phyloP scores from a whole-genome alignment of 2,113 vertebrate genomes.

The Epinephelus lanceolatus region DNA sequence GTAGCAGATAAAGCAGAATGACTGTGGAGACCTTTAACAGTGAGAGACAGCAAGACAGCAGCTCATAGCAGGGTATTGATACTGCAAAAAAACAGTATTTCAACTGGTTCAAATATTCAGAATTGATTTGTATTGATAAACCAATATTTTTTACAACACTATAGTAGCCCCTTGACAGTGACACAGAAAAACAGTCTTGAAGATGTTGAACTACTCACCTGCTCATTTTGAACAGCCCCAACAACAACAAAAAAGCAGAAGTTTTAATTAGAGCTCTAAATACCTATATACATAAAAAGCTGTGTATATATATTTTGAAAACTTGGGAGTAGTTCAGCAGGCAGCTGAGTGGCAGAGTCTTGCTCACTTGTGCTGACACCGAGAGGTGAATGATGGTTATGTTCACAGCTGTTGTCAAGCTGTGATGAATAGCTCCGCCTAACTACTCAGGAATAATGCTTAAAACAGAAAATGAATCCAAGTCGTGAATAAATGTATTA shows the following conservation, averaged over 20 bases:
- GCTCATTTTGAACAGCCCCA: not conserved
- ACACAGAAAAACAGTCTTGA: not conserved
- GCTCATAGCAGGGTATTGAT: too few species aligned
- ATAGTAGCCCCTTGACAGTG: not conserved
- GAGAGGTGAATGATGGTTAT: conserved; percentile 59
- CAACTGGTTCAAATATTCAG: too few species aligned
- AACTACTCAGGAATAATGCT: conserved; percentile 74
- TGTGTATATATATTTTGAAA: not conserved
- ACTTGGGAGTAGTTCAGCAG: not conserved
- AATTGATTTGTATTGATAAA: too few species aligned
- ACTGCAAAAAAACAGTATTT: too few species aligned
- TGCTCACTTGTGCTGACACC: conserved; percentile 46
- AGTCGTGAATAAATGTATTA: conserved; percentile 81
- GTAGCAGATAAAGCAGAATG: too few species aligned
- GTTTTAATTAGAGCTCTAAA: conserved; percentile 13
- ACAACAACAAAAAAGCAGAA: not conserved
- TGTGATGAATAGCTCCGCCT: conserved; percentile 77
- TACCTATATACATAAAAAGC: not conserved
- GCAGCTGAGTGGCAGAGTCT: conserved; percentile 35
- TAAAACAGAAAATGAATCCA: conserved; percentile 78
- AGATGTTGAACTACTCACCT: conserved; percentile 22
- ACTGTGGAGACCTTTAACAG: too few species aligned
- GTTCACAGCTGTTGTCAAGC: conserved; percentile 69
- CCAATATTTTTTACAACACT: too few species aligned
- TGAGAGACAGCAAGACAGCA: too few species aligned